phyloP scores from a whole-genome alignment of 2,888 invertebrate genomes.

The Drosophila birchii region DNA sequence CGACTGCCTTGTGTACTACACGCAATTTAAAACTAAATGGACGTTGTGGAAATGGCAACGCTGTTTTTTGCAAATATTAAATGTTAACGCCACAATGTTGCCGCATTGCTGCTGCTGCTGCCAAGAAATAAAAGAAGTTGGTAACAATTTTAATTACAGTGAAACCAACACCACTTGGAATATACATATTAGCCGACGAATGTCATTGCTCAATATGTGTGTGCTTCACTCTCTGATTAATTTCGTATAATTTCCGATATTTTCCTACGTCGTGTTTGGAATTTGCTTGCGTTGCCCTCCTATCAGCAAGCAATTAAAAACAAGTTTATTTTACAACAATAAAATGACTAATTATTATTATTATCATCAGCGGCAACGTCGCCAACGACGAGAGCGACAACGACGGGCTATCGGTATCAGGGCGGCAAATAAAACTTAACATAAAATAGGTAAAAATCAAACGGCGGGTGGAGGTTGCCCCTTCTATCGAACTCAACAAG shows the following conservation, averaged over 20 bases:
- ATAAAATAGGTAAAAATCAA: conserved; percentile 63
- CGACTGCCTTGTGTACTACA: conserved; percentile 37
- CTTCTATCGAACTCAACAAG: conserved; percentile 67
- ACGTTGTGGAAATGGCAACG: conserved; percentile 32
- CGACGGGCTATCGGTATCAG: conserved; percentile 67
- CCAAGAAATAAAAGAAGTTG: conserved; percentile 1
- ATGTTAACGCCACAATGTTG: conserved; percentile 47
- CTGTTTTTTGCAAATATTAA: conserved; percentile 50
- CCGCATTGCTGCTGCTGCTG: not conserved
- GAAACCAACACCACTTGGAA: conserved; percentile 6
- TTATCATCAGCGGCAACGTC: conserved; percentile 59
- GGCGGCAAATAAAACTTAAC: conserved; percentile 75
- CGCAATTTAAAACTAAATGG: conserved; percentile 60
- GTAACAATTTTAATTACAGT: conserved; percentile 30
- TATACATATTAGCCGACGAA: conserved; percentile 13
- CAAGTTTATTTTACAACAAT: conserved; percentile 81
- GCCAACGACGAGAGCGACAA: not conserved
- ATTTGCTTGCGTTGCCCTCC: conserved; percentile 30
- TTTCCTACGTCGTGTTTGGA: conserved; percentile 15
- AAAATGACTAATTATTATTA: conserved; percentile 81
- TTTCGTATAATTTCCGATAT: conserved; percentile 45
- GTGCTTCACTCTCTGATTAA: conserved; percentile 33
- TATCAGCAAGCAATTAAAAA: conserved; percentile 75
- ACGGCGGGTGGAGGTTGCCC: conserved; percentile 20
- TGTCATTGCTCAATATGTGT: conserved; percentile 35